Percentiles rank a stretch among this genome's conserved stretches.
Evolutionary conservation across 2,797 vertebrate species (phyloP).

Genomic region (Merluccius polli): DNA sequence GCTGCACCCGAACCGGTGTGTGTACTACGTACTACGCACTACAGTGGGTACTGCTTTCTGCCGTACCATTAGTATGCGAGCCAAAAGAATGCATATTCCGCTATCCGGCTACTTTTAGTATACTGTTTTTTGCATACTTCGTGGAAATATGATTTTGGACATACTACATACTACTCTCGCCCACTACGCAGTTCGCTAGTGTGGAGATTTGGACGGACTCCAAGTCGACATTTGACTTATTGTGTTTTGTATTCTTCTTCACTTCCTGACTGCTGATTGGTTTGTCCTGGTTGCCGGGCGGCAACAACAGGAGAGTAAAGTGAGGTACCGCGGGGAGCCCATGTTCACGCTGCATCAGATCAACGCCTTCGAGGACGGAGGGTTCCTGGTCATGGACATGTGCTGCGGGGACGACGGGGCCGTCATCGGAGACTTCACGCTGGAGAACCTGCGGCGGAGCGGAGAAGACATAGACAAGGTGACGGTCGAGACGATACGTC

Average conservation of each 20-base stretch:
- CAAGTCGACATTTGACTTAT: background rate
- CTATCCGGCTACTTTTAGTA: no score
- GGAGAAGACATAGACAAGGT: slow-evolving; percentile 76
- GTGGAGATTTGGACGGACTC: no score
- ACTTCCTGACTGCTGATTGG: background rate
- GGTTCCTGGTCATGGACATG: slow-evolving; percentile 85
- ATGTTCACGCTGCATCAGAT: slow-evolving; percentile 88
- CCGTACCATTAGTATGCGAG: no score
- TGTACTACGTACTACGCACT: no score
- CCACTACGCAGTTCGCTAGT: no score
- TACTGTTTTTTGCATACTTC: no score
- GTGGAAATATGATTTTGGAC: no score
- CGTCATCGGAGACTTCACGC: slow-evolving; percentile 70
- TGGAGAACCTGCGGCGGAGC: slow-evolving; percentile 77
- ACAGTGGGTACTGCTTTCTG: no score
- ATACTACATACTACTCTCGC: no score
- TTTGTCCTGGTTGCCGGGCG: background rate
- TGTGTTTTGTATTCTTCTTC: background rate
- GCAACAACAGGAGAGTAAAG: slow-evolving; percentile 71
- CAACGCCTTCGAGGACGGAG: slow-evolving; percentile 86
- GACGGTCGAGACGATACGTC: background rate
- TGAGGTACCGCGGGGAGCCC: slow-evolving; percentile 69
- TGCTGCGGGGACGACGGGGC: slow-evolving; percentile 83
- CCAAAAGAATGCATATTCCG: no score
- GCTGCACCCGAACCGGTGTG: no score